Percentiles rank a stretch among this genome's conserved stretches.
These are phyloP conservation scores for Xenus cinereus DNA, from an alignment of 2,113 vertebrate species.

Conservation along the genomic window DNA sequence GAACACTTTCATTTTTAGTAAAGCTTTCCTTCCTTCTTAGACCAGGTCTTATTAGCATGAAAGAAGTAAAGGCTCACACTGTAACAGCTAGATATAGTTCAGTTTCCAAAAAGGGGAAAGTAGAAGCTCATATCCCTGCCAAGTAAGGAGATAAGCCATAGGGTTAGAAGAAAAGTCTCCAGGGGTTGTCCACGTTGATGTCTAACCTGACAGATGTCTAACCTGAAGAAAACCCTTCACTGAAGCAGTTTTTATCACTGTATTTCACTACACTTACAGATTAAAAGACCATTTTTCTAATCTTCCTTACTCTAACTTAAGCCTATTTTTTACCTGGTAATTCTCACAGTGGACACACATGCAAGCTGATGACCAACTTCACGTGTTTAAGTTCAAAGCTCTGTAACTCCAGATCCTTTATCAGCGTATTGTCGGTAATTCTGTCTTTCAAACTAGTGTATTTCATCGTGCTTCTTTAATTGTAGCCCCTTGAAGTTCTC, in stretches of 20 bases:
- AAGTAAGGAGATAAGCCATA: not conserved
- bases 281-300: not conserved
- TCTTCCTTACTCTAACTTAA: not conserved
- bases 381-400: not conserved
- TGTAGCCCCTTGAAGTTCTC: not conserved
- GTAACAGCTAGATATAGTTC: not conserved
- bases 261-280: not conserved
- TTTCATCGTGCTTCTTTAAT: not conserved
- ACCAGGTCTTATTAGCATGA: not conserved
- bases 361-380: not conserved
- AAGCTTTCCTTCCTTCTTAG: not conserved
- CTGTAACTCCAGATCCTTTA: not conserved
- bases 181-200: not conserved
- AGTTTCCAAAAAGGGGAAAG: not conserved
- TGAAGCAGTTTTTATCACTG: not conserved
- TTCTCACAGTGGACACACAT: not conserved
- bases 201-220: not conserved
- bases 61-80: not conserved
- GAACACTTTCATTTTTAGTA: not conserved
- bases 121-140: fast-evolving
- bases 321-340: not conserved
- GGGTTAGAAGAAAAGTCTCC: not conserved
- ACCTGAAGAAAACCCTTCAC: not conserved
- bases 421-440: not conserved
- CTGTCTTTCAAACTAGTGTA: not conserved